These are phyloP conservation scores for Melanotaenia boesemani DNA, from an alignment of 2,797 vertebrate genomes.

Conservation along the genomic window DNA sequence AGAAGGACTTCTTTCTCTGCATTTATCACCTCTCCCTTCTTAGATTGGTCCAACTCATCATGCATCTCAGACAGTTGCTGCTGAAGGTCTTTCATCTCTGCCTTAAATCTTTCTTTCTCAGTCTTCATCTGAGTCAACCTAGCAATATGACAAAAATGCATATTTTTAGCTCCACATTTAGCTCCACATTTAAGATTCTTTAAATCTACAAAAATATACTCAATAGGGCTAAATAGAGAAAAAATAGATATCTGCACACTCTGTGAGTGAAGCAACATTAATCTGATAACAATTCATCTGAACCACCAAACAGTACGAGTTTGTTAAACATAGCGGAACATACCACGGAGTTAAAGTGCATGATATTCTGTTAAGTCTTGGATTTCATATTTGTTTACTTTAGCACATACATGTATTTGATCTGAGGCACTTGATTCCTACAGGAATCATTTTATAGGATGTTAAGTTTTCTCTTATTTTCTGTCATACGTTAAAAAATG, in stretches of 20 bases:
- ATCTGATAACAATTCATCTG: constrained; percentile 44
- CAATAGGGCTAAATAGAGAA: constrained; percentile 11
- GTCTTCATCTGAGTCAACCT: constrained; percentile 92
- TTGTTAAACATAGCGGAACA: constrained; percentile 4
- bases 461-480: background rate
- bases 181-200: background rate
- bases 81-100: constrained; percentile 93
- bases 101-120: constrained; percentile 90
- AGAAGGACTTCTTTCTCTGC: constrained; percentile 88
- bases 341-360: background rate
- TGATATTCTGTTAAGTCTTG: background rate
- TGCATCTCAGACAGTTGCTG: constrained; percentile 98
- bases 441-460: background rate
- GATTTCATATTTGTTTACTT: background rate
- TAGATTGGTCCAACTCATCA: constrained; percentile 91
- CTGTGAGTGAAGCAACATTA: constrained; percentile 24
- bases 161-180: background rate
- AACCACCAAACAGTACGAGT: constrained; percentile 30
- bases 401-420: background rate
- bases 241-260: constrained; percentile 16
- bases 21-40: constrained; percentile 80
- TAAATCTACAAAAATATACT: background rate
- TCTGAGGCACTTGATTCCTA: background rate
- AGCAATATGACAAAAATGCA: constrained; percentile 2
- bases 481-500: no score